These are phyloP conservation scores for Patella depressa DNA, from an alignment of 2,888 invertebrate genomes.

Conservation along the genomic window DNA sequence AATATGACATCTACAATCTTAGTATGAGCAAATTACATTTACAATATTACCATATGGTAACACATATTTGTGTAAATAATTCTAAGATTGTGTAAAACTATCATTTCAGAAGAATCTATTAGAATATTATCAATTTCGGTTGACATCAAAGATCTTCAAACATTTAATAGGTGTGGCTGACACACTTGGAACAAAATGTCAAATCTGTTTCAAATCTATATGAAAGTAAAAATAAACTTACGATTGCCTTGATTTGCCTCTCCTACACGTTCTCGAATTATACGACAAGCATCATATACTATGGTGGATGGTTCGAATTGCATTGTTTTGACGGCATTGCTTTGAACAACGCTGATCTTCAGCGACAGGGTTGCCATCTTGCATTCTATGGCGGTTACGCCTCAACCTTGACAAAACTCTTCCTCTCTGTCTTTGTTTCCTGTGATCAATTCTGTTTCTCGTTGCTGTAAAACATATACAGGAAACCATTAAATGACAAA, in stretches of 20 bases:
- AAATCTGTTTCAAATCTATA: not conserved
- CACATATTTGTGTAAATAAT: too few species aligned
- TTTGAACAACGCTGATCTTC: conserved; percentile 73
- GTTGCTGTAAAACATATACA: not conserved
- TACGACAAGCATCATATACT: conserved; percentile 94
- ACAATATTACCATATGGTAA: too few species aligned
- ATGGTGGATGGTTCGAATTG: conserved; percentile 96
- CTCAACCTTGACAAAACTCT: not conserved
- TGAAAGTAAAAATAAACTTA: conserved; percentile 75
- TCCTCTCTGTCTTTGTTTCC: conserved; percentile 8
- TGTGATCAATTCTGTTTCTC: not conserved
- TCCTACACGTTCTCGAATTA: conserved; percentile 94
- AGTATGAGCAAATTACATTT: too few species aligned
- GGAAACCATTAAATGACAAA: not conserved
- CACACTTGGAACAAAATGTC: not conserved
- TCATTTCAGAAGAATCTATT: too few species aligned
- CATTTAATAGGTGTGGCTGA: too few species aligned
- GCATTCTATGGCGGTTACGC: conserved; percentile 17
- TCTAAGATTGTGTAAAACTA: too few species aligned
- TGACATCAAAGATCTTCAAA: too few species aligned
- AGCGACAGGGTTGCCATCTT: conserved; percentile 73
- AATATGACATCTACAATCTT: too few species aligned
- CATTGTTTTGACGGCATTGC: conserved; percentile 90
- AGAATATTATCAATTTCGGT: too few species aligned
- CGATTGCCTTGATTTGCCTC: conserved; percentile 87